Evolutionary conservation across 2,113 vertebrate genomes (phyloP).

Genomic region (Pluvianellus socialis): DNA sequence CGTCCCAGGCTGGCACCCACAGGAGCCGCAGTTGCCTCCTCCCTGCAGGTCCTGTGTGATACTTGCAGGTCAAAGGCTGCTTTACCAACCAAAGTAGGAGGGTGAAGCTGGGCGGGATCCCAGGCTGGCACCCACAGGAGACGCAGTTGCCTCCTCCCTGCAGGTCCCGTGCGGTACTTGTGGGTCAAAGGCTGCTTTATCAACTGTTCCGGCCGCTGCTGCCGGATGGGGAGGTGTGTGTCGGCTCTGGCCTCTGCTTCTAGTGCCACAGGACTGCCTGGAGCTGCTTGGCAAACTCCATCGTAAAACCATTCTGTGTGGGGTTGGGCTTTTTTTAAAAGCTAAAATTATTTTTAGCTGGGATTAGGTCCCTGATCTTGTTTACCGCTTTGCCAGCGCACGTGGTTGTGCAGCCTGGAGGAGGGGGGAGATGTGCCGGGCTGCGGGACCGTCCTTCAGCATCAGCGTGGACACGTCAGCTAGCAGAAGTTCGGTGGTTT

Average conservation of each 20-base stretch:
- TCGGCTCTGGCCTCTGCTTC: background rate
- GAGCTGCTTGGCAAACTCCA: background rate
- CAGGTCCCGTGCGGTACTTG: background rate
- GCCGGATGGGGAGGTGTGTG: background rate
- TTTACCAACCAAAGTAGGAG: background rate
- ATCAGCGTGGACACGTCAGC: accelerated
- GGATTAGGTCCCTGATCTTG: background rate
- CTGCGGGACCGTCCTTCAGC: background rate
- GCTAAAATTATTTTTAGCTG: background rate
- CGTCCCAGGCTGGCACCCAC: background rate
- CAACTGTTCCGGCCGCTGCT: background rate
- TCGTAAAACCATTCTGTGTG: accelerated
- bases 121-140: background rate
- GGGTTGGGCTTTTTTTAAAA: no score
- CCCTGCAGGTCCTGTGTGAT: background rate
- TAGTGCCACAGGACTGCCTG: accelerated
- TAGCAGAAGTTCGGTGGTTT: accelerated
- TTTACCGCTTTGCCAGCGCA: background rate
- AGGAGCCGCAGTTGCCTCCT: background rate
- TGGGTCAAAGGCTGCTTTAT: background rate
- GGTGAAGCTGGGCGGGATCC: background rate
- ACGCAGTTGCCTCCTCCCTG: background rate
- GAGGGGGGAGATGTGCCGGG: background rate
- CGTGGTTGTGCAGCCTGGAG: background rate
- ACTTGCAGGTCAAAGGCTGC: background rate